Conservation (phyloP, 2,888 invertebrate genomes). For the Caenorhabditis sulstoni region DNA sequence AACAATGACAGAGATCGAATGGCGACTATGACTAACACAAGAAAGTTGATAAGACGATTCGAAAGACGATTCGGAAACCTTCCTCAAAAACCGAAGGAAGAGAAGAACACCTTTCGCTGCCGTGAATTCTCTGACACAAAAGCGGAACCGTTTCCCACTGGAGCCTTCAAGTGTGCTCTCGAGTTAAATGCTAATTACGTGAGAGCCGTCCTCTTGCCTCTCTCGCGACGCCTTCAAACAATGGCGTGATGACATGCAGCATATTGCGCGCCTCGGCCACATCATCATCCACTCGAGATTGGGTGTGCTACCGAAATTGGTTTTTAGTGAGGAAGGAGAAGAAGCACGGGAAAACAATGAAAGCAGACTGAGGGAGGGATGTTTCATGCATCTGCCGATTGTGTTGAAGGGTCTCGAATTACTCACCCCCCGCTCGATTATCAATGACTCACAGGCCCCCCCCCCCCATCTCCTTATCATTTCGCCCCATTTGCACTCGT, state of each 20-base stretch:
- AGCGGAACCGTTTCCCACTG: constrained; percentile 12
- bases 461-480: constrained; percentile 24
- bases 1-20: too few relatives aligned
- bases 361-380: neutral
- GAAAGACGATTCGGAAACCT: too few relatives aligned
- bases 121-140: neutral
- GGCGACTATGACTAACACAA: too few relatives aligned
- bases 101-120: too few relatives aligned
- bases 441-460: constrained; percentile 31
- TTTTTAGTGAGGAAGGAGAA: constrained; percentile 30
- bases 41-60: too few relatives aligned
- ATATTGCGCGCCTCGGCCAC: constrained; percentile 42
- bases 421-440: constrained; percentile 24
- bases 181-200: constrained; percentile 50
- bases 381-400: neutral
- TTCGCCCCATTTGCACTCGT: neutral
- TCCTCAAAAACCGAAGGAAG: too few relatives aligned
- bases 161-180: constrained; percentile 20
- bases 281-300: constrained; percentile 45
- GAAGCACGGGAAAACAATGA: constrained; percentile 16
- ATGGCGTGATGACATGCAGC: constrained; percentile 37
- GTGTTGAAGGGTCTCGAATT: constrained; percentile 22
- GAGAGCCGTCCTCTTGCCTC: constrained; percentile 41
- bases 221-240: constrained; percentile 37
- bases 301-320: constrained; percentile 33